Base-by-base conservation (phyloP, 1,140 invertebrate genomes). In the Caenorhabditis latens region DNA sequence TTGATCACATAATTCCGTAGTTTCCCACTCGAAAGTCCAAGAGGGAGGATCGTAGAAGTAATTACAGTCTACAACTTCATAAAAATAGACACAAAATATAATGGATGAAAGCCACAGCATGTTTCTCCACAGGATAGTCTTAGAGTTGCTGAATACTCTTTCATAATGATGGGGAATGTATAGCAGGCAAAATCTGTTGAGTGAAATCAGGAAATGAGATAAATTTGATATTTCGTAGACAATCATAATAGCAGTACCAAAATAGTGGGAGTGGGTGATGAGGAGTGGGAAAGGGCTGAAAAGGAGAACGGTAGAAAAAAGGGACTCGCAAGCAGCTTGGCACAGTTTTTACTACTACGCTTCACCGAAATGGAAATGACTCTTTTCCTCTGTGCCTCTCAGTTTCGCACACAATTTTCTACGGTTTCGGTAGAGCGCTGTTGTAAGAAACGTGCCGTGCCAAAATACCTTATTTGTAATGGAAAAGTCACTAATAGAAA, bases 211-310 rank as follows among this genome's bases (percentile, higher is more conserved):
- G 32, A 63, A 63, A 40, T 63, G 61, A 7, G 61, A 63, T 9
- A 24, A 7, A 63, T 63, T 63, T 63, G 61, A 63, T 32, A 63
- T 32, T 32, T 63, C 61, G 61, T 63, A 63, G n/a, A 63, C 61
- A 32, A 3, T 40, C 61, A 63, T 24, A 11, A 24, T 21, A 32
- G 24, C 21, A 6, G 24, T 40, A 32, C 61, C 61, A 19, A 63
- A 6, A 40, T 11, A 63, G 14, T 63, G 61, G 9, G 61, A 63
- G 32, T 63, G 32, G 6, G 7, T 0, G 11, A 63, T 14, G 14
- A 40, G 61, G 61, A 63, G 21, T 63, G 32, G 32, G 32, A 32
- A 32, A 32, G 32, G 2, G 32, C 32, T 32, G 32, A 7, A 58
- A 58, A 58, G 13, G 32, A 32, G 2, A 32, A 32, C 0, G 0